These are phyloP conservation scores for Lycocorax pyrrhopterus DNA, from an alignment of 2,113 vertebrate species.

Conservation along the genomic window DNA sequence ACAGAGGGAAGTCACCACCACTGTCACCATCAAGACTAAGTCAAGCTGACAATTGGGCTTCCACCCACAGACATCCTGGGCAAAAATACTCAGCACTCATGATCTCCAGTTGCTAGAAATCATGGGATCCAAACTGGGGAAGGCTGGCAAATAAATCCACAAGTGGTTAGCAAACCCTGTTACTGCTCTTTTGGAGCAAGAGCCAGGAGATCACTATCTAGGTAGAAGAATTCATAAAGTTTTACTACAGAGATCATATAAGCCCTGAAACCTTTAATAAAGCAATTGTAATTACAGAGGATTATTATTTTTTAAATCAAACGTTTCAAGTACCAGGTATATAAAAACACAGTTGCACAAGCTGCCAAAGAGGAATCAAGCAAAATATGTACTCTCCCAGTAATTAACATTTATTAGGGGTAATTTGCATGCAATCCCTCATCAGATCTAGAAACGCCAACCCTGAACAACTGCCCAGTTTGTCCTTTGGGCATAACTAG, in stretches of 20 bases:
- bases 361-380: constrained; percentile 27
- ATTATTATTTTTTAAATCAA: constrained; percentile 39
- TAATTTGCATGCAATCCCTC: constrained; percentile 26
- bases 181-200: neutral
- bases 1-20: neutral
- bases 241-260: constrained; percentile 6
- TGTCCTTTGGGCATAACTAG: constrained; percentile 1
- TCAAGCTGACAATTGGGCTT: neutral
- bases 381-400: neutral
- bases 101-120: neutral
- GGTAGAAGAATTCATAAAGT: constrained; percentile 20
- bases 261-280: constrained; percentile 53
- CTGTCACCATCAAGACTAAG: neutral
- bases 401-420: constrained; percentile 47
- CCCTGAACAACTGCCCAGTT: constrained; percentile 27
- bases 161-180: neutral
- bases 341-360: constrained; percentile 7
- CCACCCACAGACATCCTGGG: neutral
- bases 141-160: neutral
- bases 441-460: constrained; percentile 21
- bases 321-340: neutral
- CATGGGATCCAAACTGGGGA: neutral
- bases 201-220: constrained; percentile 26
- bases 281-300: constrained; percentile 38
- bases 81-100: neutral